Base-by-base conservation (phyloP, 1,140 invertebrate species). In the Coelopa frigida region DNA sequence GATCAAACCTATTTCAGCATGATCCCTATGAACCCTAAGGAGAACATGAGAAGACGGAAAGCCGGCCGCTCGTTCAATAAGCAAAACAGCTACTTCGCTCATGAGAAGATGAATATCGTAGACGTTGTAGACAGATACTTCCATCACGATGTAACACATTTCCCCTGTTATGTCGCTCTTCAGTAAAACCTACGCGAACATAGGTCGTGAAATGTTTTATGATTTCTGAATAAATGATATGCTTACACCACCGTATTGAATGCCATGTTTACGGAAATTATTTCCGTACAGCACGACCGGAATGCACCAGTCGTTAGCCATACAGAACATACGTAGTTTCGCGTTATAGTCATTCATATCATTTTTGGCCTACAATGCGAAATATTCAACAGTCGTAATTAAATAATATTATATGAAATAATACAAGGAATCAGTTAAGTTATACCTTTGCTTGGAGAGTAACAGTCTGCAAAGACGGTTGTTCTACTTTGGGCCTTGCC, bases 211-310 rank as follows among this genome's bases (percentile, higher is more conserved):
- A 32, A 31, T 22, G 20, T 36, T n/a, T 22, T 4, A 20, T 12
- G 21, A 39, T 5, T 21, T n/a, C n/a, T 2, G 23, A 26, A 21
- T 3, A n/a, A n/a, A n/a, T 1, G 22, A 1, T 14, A 24, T 32
- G 39, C 40, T 43, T 44, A 51, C 49, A 8, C 38, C 45, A 11
- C 36, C 49, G 33, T 51, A 51, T 21, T 51, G 49, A n/a, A 48
- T 5, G 5, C 20, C 23, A 27, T 24, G 26, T 20, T 31, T 18
- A 3, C 15, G 27, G 18, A 36, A 38, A 17, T 20, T 43, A 12
- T 14, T 27, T 2, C 50, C 50, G 37, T 40, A 52, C 31, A 52
- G 14, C 6, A 52, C 22, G 6, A 52, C 21, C 7, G 50, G 50
- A 15, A 42, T 32, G 11, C 42, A 38, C 41, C 47, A 48, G 26